A percentile compares a stretch with the other conserved stretches of the same genome.
Conservation (phyloP, 2,888 invertebrate genomes). For the Arctia plantaginis region DNA sequence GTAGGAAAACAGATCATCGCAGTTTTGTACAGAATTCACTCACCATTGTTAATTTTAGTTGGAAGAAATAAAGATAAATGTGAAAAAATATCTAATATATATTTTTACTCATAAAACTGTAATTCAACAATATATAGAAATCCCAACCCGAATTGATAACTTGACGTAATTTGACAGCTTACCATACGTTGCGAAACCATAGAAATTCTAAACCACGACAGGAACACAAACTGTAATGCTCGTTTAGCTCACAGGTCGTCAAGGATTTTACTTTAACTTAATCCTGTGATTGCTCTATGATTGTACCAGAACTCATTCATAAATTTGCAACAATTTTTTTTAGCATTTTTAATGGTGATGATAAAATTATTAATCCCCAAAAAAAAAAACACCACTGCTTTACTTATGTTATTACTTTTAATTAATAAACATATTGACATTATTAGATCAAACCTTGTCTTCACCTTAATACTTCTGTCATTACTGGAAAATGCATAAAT, state of each 20-base stretch:
- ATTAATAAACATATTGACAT: neutral
- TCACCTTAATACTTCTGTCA: neutral
- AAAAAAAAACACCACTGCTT: too few species aligned
- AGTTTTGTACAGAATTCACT: conserved; percentile 38
- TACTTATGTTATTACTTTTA: too few species aligned
- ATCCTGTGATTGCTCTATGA: neutral
- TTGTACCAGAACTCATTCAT: neutral
- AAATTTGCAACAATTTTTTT: too few species aligned
- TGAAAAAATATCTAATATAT: conserved; percentile 39
- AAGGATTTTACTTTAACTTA: neutral
- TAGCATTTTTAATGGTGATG: too few species aligned
- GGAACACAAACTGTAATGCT: neutral
- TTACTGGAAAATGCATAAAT: neutral
- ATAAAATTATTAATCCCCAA: too few species aligned
- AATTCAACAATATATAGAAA: conserved; percentile 48
- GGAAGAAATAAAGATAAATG: conserved; percentile 42
- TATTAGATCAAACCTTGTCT: neutral
- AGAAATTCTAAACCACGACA: neutral
- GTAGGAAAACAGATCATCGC: conserved; percentile 28
- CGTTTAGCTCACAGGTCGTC: neutral
- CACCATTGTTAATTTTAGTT: conserved; percentile 62
- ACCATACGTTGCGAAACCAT: conserved; percentile 38
- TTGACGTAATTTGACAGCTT: conserved; percentile 60
- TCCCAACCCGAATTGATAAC: conserved; percentile 60
- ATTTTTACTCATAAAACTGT: conserved; percentile 37